A percentile compares a stretch with the other conserved stretches of the same genome.
Evolutionary conservation across 2,797 vertebrate species (phyloP).

Genomic region (Chiloscyllium punctatum): DNA sequence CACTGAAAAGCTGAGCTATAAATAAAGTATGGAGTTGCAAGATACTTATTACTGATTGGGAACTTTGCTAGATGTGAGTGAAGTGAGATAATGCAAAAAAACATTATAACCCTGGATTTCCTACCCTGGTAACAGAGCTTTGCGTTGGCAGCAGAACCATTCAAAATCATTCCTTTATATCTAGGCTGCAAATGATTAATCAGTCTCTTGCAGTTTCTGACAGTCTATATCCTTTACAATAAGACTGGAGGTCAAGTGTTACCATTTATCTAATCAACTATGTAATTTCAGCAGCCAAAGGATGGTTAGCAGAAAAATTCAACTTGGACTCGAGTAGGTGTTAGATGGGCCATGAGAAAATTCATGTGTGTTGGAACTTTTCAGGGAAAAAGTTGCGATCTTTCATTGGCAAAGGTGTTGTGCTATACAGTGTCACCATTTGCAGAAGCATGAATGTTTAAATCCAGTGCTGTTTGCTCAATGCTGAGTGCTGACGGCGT

Average conservation of each 20-base stretch:
- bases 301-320: neutral
- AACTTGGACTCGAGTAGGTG: neutral
- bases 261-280: conserved; percentile 25
- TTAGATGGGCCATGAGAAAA: neutral
- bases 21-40: neutral
- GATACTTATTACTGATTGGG: neutral
- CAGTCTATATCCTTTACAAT: conserved; percentile 11
- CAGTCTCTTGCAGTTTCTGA: neutral
- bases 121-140: neutral
- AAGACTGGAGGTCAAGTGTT: conserved; percentile 6
- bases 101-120: neutral
- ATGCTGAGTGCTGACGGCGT: neutral
- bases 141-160: neutral
- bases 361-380: neutral
- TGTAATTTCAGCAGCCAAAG: conserved; percentile 12
- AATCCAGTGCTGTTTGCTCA: neutral
- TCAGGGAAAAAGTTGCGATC: neutral
- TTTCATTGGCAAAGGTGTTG: neutral
- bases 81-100: neutral
- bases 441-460: neutral
- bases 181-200: conserved; percentile 24
- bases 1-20: neutral
- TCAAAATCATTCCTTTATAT: neutral
- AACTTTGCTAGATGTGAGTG: neutral
- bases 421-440: neutral